Percentiles rank a stretch among this genome's conserved stretches.
Conservation (phyloP, 2,113 vertebrate species). For the Phycodurus eques region DNA sequence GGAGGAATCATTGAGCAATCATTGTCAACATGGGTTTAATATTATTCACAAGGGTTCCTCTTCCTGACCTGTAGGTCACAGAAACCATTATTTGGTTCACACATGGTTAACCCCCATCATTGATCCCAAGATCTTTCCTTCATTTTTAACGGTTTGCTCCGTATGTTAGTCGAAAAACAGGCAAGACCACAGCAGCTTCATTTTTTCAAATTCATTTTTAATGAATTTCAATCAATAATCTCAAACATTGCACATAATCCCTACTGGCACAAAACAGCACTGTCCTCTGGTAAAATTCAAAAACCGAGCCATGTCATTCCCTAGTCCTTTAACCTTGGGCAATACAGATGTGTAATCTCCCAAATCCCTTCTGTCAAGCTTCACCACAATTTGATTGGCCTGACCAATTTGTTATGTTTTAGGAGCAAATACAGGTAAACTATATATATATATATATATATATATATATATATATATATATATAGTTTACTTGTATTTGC, state of each 20-base stretch:
- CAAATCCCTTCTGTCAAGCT: neutral
- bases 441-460: no score
- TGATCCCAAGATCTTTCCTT: neutral
- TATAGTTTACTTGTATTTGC: no score
- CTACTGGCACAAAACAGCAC: neutral
- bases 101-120: neutral
- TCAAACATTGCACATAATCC: neutral
- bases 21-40: neutral
- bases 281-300: neutral
- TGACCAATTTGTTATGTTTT: neutral
- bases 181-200: neutral
- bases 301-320: neutral
- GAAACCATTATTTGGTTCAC: neutral
- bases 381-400: neutral
- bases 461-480: no score
- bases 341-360: neutral
- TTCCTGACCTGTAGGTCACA: neutral
- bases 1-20: conserved; percentile 21
- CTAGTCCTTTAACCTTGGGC: neutral
- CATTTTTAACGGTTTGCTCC: neutral
- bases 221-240: neutral
- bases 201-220: neutral
- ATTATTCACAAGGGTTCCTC: neutral
- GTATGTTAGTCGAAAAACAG: neutral
- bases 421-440: no score